Evolutionary conservation across 2,113 vertebrate genomes (phyloP).

Genomic region (Pseudolaguvia tuberculata): DNA sequence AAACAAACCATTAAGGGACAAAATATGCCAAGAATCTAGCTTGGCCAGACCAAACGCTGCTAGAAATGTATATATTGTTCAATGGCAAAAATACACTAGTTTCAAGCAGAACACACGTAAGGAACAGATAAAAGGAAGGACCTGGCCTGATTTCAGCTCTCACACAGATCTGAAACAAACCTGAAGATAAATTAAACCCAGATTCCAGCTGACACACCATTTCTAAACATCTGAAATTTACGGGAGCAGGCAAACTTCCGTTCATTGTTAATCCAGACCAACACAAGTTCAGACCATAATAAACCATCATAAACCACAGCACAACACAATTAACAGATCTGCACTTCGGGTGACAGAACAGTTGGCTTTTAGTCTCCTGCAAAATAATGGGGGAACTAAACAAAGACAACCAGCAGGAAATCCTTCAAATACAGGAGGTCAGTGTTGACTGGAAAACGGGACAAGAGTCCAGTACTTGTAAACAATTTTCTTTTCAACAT

Average conservation of each 20-base stretch:
- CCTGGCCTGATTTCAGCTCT: conserved; percentile 11
- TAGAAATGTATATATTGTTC: no score
- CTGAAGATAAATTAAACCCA: background rate
- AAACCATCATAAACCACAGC: background rate
- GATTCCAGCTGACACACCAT: background rate
- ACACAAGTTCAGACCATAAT: background rate
- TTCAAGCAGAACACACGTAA: background rate
- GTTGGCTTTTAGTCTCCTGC: background rate
- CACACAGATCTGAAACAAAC: conserved; percentile 17
- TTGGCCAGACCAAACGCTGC: background rate
- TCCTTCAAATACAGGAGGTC: conserved; percentile 21
- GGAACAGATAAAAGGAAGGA: background rate
- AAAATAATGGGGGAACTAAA: conserved; percentile 36
- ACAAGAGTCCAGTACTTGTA: background rate
- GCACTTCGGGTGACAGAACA: background rate
- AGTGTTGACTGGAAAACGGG: conserved; percentile 18
- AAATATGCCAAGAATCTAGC: background rate
- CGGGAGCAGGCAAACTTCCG: background rate
- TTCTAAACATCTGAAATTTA: background rate
- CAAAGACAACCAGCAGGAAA: conserved; percentile 40
- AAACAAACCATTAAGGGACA: background rate
- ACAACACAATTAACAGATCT: background rate
- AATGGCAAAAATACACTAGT: background rate
- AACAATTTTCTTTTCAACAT: background rate
- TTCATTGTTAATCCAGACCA: background rate